Evolutionary conservation across 2,888 invertebrate genomes (phyloP).

Genomic region (Xanthostigma xanthostigma): DNA sequence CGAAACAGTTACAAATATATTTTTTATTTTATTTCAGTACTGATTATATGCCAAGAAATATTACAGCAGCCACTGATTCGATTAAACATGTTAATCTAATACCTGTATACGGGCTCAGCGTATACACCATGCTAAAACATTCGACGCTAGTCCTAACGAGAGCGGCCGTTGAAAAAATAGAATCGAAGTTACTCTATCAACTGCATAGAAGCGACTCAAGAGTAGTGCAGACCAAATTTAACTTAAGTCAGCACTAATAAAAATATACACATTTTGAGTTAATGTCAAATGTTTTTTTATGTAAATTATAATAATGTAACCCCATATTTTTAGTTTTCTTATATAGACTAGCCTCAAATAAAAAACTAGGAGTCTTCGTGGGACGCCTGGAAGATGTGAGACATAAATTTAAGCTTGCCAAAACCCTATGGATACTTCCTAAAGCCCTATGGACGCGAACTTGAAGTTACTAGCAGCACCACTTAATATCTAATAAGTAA

Average conservation of each 20-base stretch:
- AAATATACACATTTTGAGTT: background rate
- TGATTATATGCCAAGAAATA: slow-evolving; percentile 78
- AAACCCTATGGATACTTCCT: too few species aligned
- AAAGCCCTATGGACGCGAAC: too few species aligned
- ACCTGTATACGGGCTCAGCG: slow-evolving; percentile 93
- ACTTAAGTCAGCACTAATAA: slow-evolving; percentile 39
- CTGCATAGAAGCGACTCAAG: slow-evolving; percentile 42
- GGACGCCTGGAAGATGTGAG: too few species aligned
- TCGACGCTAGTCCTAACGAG: slow-evolving; percentile 80
- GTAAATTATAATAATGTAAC: too few species aligned
- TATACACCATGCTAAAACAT: slow-evolving; percentile 93
- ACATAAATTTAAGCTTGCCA: too few species aligned
- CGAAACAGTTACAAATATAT: background rate
- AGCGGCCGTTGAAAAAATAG: slow-evolving; percentile 69
- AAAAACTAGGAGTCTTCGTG: too few species aligned
- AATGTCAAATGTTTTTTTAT: too few species aligned
- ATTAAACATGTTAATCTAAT: slow-evolving; percentile 82
- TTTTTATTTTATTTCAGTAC: slow-evolving; percentile 39
- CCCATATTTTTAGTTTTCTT: too few species aligned
- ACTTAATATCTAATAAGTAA: too few species aligned
- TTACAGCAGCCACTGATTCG: slow-evolving; percentile 62
- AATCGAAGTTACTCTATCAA: slow-evolving; percentile 57
- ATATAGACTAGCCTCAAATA: too few species aligned
- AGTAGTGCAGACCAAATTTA: slow-evolving; percentile 34
- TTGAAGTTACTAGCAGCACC: too few species aligned